Base-by-base conservation (phyloP, 2,113 vertebrate genomes). In the Pteruthius melanotis region DNA sequence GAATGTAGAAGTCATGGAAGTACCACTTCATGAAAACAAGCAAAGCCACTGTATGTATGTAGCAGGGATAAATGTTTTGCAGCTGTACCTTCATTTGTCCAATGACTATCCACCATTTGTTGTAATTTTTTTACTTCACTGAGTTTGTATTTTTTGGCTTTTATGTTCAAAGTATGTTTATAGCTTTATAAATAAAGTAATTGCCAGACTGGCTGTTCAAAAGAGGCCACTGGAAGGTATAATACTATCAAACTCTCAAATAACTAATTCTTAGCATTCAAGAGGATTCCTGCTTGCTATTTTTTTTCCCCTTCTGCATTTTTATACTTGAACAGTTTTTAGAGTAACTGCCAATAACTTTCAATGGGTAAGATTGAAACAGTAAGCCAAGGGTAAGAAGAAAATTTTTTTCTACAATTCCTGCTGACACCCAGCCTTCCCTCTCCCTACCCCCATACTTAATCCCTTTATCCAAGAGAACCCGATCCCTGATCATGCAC, bases 101-200 rank as follows among this genome's bases (percentile, higher is more conserved):
- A 94, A 44, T 70, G 78, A 80, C 71, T 80, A 82, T 44, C 84
- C 90, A 90, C 52, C 81, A 87, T 65, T 89, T 84, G 92, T 61
- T 97, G 86, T 95, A 85, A 87, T 95, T 97, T 96, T 97, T 89
- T 95, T 93, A 95, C 70, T 94, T 87, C 52, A 90, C 10, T 54
- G 68, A 92, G 94, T 97, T 97, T 97, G 86, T 95, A 93, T 91
- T 95, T 96, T 97, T 95, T 95, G 81, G 90, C 95, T 96, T 97
- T 97, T 95, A 94, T 95, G 81, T 97, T 97, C 93, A 90, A 96
- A 97, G 90, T 92, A 93, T 97, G 96, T 97, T 97, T 97, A 97
- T 96, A 96, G 96, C 96, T 96, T 97, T 97, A 97, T 97, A 97
- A 98, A 97, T 96, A 97, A 97, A 97, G 87, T 96, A 88, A 94